These are phyloP conservation scores for Operophtera brumata DNA, from an alignment of 2,888 invertebrate genomes.

Conservation along the genomic window DNA sequence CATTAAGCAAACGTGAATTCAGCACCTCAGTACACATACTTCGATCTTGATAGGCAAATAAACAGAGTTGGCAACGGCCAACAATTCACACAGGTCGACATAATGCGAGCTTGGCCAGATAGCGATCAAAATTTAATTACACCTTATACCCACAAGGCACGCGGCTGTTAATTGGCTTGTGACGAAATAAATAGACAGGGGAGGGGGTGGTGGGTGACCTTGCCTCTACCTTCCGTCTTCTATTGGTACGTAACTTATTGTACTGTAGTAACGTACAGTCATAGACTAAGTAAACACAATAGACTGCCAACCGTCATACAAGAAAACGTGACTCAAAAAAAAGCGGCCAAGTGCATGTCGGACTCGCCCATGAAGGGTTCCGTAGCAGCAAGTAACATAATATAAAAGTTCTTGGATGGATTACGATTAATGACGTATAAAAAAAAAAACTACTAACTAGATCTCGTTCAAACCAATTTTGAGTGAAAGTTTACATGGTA, in stretches of 20 bases:
- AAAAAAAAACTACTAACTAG: too few relatives aligned
- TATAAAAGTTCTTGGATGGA: too few relatives aligned
- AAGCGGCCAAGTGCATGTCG: too few relatives aligned
- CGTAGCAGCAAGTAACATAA: too few relatives aligned
- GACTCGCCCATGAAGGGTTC: too few relatives aligned
- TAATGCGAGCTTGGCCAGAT: slow-evolving; percentile 41
- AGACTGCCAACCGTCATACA: too few relatives aligned
- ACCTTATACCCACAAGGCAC: slow-evolving; percentile 43
- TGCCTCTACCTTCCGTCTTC: slow-evolving; percentile 44
- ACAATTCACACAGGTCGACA: slow-evolving; percentile 37
- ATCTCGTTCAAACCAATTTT: too few relatives aligned
- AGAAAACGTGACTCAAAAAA: too few relatives aligned
- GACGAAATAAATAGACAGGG: slow-evolving; percentile 48
- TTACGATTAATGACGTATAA: too few relatives aligned
- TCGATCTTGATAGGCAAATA: slow-evolving; percentile 38
- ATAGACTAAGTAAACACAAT: too few relatives aligned
- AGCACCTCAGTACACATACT: slow-evolving; percentile 33
- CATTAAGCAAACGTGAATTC: slow-evolving; percentile 33
- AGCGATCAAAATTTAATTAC: slow-evolving; percentile 56
- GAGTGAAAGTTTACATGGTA: too few relatives aligned
- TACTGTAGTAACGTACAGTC: neutral
- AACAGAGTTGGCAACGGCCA: slow-evolving; percentile 35
- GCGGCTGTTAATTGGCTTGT: slow-evolving; percentile 50
- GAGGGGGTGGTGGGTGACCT: slow-evolving; percentile 35
- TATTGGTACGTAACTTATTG: neutral